Base-by-base conservation (phyloP, 2,888 invertebrate genomes). In the Psococerastis gibbosa region DNA sequence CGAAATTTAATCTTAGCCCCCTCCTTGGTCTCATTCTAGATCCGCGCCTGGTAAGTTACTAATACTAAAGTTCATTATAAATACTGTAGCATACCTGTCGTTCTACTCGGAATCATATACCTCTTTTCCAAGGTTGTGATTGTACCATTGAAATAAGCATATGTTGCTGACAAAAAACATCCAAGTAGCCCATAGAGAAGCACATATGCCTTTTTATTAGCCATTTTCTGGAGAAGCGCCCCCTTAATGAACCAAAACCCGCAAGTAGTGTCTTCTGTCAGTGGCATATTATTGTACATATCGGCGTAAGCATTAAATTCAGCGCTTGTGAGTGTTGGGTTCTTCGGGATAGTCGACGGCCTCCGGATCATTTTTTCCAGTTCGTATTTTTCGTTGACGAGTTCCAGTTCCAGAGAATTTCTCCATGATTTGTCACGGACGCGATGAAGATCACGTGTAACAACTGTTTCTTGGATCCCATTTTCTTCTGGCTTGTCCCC, bases 91-190 rank as follows among this genome's bases (percentile, higher is more conserved):
- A n/a, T 54, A 71, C 73, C 78, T 49, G 75, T 75, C 20, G 75
- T 77, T 56, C 70, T 69, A 32, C 75, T 77, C 13, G 77, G 75
- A 54, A 78, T 77, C 58, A 75, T 77, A 55, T 76, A 78, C 50
- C 78, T 65, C 55, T 78, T 78, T 57, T 78, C 78, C 48, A 78
- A 64, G 2, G 78, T 78, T 42, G 78, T 77, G 47, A 78, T 75
- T 22, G 75, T 77, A n/a, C 77, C 78, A 53, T 74, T 75, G 52
- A 76, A 78, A 55, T 78, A 78, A 3, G 77, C 71, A 53, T 71
- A 77, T 46, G 73, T 72, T 52, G 78, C 77, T 16, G 73, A 71
- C 54, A 74, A 75, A 45, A 76, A 67, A 53, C 75, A 75, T 2
- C 77, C 78, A 4, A 77, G 65, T 32, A 77, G 59, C 27, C 77